These are phyloP conservation scores for Sussaba pulchella DNA, from an alignment of 2,888 invertebrate genomes.

Conservation along the genomic window DNA sequence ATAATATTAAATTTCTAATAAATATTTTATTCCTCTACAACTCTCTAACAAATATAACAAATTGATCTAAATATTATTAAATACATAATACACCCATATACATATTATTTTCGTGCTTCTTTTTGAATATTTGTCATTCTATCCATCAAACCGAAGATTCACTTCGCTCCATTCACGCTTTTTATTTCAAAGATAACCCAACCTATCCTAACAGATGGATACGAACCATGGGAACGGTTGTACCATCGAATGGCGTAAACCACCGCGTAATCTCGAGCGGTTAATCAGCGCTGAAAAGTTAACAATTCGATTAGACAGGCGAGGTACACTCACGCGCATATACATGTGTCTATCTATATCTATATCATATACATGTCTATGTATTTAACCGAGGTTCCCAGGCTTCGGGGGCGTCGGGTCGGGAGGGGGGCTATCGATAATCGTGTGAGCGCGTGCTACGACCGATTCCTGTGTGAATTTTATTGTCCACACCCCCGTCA, in stretches of 20 bases:
- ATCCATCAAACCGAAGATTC: too few species aligned
- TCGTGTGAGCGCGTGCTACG: slow-evolving; percentile 82
- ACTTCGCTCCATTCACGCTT: too few species aligned
- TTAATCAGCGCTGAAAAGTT: slow-evolving; percentile 74
- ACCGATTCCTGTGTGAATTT: slow-evolving; percentile 82
- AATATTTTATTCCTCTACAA: too few species aligned
- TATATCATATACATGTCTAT: slow-evolving; percentile 13
- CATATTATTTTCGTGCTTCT: too few species aligned
- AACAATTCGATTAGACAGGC: slow-evolving; percentile 81
- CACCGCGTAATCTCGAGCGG: slow-evolving; percentile 61
- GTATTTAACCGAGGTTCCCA: slow-evolving; percentile 76
- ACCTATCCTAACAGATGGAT: slow-evolving; percentile 9
- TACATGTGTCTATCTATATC: neutral
- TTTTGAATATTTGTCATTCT: too few species aligned
- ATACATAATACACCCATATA: too few species aligned
- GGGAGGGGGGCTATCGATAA: slow-evolving; percentile 72
- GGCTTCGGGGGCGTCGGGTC: slow-evolving; percentile 71
- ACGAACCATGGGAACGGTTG: slow-evolving; percentile 27
- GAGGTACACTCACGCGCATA: slow-evolving; percentile 6
- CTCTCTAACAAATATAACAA: too few species aligned
- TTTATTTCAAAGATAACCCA: too few species aligned
- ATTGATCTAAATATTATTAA: too few species aligned
- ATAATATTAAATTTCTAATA: too few species aligned
- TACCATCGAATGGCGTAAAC: neutral
- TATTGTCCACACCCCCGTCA: slow-evolving; percentile 80